These are phyloP conservation scores for Eumacrocentrus americanus DNA, from an alignment of 2,888 invertebrate species.

Conservation along the genomic window DNA sequence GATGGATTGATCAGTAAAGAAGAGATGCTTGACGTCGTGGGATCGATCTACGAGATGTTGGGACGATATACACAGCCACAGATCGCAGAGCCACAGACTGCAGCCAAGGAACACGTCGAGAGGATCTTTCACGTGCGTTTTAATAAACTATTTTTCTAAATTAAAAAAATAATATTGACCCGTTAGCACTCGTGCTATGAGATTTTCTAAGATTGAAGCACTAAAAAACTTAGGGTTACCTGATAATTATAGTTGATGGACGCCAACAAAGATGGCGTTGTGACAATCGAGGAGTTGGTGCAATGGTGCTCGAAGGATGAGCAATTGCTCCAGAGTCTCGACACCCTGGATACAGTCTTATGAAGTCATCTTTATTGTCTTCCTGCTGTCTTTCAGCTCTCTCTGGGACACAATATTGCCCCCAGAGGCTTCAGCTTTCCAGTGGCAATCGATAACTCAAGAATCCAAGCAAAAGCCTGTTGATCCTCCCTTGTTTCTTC, in stretches of 20 bases:
- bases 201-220: not conserved
- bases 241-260: slow-evolving; percentile 78
- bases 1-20: slow-evolving; percentile 84
- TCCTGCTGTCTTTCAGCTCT: no score
- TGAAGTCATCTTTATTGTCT: slow-evolving; percentile 60
- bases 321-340: slow-evolving; percentile 71
- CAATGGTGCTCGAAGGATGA: slow-evolving; percentile 80
- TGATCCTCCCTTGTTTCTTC: not conserved
- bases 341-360: slow-evolving; percentile 78
- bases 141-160: no score
- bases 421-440: no score
- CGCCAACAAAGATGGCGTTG: slow-evolving; percentile 79
- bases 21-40: slow-evolving; percentile 84
- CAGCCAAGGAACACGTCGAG: slow-evolving; percentile 84
- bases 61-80: slow-evolving; percentile 79
- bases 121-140: slow-evolving; percentile 85
- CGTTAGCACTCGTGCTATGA: not conserved
- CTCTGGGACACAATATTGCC: no score
- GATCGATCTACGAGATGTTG: slow-evolving; percentile 85
- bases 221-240: no score
- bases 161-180: not conserved
- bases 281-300: slow-evolving; percentile 80
- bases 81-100: slow-evolving; percentile 68
- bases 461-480: not conserved
- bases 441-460: not conserved